Conservation (phyloP, 2,888 invertebrate species). For the Drosophila atroscutellata region DNA sequence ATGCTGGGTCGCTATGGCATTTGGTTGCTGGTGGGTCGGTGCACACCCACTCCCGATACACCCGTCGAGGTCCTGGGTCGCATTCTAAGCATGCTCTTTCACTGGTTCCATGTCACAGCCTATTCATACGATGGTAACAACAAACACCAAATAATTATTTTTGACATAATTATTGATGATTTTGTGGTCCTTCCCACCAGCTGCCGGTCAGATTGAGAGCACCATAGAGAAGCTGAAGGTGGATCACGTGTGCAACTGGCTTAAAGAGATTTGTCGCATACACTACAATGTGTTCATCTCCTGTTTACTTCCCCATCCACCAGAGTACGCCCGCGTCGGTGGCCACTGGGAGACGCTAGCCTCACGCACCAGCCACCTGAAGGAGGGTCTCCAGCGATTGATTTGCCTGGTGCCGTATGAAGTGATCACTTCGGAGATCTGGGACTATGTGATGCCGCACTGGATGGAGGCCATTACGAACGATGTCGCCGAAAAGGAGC, state of each 20-base stretch:
- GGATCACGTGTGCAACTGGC: constrained; percentile 97
- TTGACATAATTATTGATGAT: background rate
- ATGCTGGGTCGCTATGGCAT: constrained; percentile 97
- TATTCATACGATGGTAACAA: constrained; percentile 95
- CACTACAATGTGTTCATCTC: constrained; percentile 95
- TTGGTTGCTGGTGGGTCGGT: constrained; percentile 98
- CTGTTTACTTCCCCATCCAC: constrained; percentile 97
- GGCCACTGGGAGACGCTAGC: constrained; percentile 98
- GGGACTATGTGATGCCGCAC: constrained; percentile 99
- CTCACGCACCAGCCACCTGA: constrained; percentile 94
- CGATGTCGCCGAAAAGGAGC: constrained; percentile 95
- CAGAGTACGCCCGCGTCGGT: constrained; percentile 97
- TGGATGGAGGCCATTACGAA: constrained; percentile 99
- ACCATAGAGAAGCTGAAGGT: constrained; percentile 96
- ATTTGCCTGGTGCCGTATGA: constrained; percentile 99
- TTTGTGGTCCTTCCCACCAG: constrained; percentile 39
- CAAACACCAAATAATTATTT: background rate
- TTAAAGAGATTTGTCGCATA: constrained; percentile 91
- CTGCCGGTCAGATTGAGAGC: constrained; percentile 91
- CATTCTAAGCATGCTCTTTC: constrained; percentile 97
- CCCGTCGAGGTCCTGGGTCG: constrained; percentile 93
- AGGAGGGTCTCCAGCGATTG: constrained; percentile 96
- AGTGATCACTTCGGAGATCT: constrained; percentile 97
- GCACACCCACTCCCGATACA: constrained; percentile 91
- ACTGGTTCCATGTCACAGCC: constrained; percentile 99